Conservation (phyloP, 2,113 vertebrate genomes). For the Ascaphus truei region DNA sequence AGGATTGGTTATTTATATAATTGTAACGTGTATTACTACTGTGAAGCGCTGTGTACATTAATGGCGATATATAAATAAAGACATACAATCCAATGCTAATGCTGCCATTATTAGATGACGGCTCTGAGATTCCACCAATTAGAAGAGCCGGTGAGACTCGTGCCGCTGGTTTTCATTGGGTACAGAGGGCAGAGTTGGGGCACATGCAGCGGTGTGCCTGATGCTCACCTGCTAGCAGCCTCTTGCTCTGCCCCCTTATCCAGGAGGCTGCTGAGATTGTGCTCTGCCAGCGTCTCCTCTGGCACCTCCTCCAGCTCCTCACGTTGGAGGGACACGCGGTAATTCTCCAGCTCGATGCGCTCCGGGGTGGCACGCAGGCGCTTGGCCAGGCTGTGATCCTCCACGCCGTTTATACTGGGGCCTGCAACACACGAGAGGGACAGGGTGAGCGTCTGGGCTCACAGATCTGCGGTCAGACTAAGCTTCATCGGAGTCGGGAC, state of each 20-base stretch:
- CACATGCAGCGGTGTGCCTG: too few species aligned
- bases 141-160: too few species aligned
- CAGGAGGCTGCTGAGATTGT: conserved; percentile 91
- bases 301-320: conserved; percentile 94
- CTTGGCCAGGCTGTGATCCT: conserved; percentile 85
- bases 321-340: conserved; percentile 78
- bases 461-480: neutral
- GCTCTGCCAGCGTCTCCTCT: conserved; percentile 90
- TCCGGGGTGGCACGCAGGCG: conserved; percentile 85
- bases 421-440: conserved; percentile 49
- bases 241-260: conserved; percentile 81
- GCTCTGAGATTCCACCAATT: too few species aligned
- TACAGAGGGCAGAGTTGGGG: too few species aligned
- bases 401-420: conserved; percentile 74
- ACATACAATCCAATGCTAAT: too few species aligned
- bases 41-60: too few species aligned
- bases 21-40: too few species aligned
- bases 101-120: too few species aligned
- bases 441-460: neutral
- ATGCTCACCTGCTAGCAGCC: conserved; percentile 84
- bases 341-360: conserved; percentile 95
- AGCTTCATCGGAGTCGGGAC: too few species aligned
- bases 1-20: too few species aligned
- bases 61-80: too few species aligned
- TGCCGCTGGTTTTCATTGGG: too few species aligned